A percentile compares a stretch with the other conserved stretches of the same genome.
phyloP scores from a whole-genome alignment of 1,140 invertebrate genomes.

The Melitaea cinxia region DNA sequence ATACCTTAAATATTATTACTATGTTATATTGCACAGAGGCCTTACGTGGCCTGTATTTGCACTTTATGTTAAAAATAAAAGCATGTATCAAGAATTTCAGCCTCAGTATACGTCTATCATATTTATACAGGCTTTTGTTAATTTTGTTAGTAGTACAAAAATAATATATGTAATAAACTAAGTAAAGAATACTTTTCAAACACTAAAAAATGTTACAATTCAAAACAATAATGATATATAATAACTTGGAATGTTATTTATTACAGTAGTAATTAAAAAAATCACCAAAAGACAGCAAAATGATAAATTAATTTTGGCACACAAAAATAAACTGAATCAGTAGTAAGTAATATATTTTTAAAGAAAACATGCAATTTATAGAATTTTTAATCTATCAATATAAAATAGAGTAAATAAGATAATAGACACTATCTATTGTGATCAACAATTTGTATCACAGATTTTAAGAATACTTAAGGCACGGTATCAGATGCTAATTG shows the following conservation, averaged over 20 bases:
- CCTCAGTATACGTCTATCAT: background rate
- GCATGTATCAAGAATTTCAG: background rate
- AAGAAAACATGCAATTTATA: conserved; percentile 4
- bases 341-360: background rate
- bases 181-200: background rate
- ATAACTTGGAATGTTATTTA: background rate
- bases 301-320: conserved; percentile 18
- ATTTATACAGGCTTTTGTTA: background rate
- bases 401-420: conserved; percentile 19
- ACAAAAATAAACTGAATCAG: background rate
- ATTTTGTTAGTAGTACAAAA: background rate
- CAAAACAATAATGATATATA: background rate
- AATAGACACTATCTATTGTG: conserved; percentile 17
- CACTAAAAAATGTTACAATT: background rate
- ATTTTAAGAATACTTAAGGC: conserved; percentile 39
- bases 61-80: conserved; percentile 25
- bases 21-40: conserved; percentile 47
- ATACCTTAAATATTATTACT: conserved; percentile 4
- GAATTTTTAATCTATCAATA: conserved; percentile 2
- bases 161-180: background rate
- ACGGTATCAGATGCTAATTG: conserved; percentile 30
- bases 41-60: conserved; percentile 37
- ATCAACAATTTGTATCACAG: conserved; percentile 32
- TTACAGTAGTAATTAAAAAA: background rate
- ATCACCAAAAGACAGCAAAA: background rate